Evolutionary conservation across 2,888 invertebrate genomes (phyloP).

Genomic region (Melipona bicolor): DNA sequence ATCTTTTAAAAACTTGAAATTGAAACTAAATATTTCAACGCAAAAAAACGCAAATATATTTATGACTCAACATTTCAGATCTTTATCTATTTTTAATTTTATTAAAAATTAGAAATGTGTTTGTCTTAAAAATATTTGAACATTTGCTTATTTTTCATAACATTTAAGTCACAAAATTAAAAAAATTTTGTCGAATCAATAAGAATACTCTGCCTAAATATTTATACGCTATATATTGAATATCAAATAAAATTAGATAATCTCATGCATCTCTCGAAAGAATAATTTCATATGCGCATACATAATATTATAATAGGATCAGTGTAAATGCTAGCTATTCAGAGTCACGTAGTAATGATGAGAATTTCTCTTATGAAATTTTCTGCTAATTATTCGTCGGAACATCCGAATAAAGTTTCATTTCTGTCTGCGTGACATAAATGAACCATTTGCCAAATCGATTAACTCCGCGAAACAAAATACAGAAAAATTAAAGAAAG

Average conservation of each 20-base stretch:
- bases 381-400: conserved; percentile 4
- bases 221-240: not conserved
- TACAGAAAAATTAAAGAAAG: too few relatives aligned
- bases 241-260: not conserved
- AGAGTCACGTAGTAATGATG: conserved; percentile 24
- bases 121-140: not conserved
- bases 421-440: conserved; percentile 3
- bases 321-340: conserved; percentile 46
- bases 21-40: not conserved
- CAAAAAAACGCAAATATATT: not conserved
- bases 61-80: not conserved
- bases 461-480: too few relatives aligned
- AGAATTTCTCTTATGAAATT: conserved; percentile 36
- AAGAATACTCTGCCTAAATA: not conserved
- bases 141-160: not conserved
- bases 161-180: not conserved
- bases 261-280: too few relatives aligned
- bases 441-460: too few relatives aligned
- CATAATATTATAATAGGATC: conserved; percentile 16
- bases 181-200: not conserved
- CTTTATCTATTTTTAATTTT: not conserved
- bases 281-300: conserved; percentile 21
- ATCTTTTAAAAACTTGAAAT: not conserved
- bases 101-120: not conserved
- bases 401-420: conserved; percentile 41